phyloP scores from a whole-genome alignment of 37 sponge, comb jelly and placozoan species.

The Chondrosia reniformis region DNA sequence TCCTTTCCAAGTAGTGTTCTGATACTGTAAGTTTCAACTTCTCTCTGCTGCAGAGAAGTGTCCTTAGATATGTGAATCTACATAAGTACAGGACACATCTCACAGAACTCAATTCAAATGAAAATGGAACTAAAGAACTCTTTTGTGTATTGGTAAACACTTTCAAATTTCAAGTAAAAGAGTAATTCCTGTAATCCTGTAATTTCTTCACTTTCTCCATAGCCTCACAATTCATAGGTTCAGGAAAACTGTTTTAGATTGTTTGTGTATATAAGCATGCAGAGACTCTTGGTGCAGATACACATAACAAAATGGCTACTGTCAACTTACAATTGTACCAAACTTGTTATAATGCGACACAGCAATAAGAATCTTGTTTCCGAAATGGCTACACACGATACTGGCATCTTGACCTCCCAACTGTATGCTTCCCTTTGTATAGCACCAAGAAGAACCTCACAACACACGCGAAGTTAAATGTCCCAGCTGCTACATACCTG shows the following conservation, averaged over 20 bases:
- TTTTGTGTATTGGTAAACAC: too few relatives aligned
- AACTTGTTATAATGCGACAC: neutral
- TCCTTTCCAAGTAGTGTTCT: neutral
- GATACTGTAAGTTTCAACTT: slow-evolving; percentile 4
- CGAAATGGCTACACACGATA: slow-evolving; percentile 17
- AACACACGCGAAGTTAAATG: neutral
- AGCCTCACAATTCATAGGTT: too few relatives aligned
- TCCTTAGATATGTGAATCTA: slow-evolving; percentile 17
- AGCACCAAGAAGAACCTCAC: neutral
- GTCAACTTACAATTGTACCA: slow-evolving; percentile 7
- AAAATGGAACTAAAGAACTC: too few relatives aligned
- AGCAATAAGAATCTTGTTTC: slow-evolving; percentile 10
- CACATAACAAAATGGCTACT: too few relatives aligned
- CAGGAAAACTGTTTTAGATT: too few relatives aligned
- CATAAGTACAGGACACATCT: too few relatives aligned
- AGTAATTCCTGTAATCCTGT: too few relatives aligned
- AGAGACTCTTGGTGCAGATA: too few relatives aligned
- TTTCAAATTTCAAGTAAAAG: too few relatives aligned
- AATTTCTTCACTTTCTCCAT: too few relatives aligned
- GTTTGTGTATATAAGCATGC: too few relatives aligned
- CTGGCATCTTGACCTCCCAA: slow-evolving; percentile 7
- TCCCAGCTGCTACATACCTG: neutral
- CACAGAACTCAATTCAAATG: too few relatives aligned
- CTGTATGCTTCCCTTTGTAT: neutral
- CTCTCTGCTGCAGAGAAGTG: neutral